Base-by-base conservation (phyloP, 2,113 vertebrate genomes). In the Macquaria ambigua region DNA sequence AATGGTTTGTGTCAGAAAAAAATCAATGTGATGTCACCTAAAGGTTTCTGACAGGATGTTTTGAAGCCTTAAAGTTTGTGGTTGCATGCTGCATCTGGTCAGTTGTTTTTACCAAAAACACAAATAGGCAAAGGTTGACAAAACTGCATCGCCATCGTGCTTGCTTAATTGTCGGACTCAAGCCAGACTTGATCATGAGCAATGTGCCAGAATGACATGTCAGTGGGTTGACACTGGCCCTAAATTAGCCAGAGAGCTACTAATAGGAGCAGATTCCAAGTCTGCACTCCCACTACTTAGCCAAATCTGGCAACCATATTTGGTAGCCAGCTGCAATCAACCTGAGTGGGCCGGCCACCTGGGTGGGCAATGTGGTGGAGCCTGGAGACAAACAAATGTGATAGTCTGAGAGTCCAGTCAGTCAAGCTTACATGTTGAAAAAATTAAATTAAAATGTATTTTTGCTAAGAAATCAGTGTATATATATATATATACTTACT, bases 11-110 rank as follows among this genome's bases (percentile, higher is more conserved):
- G 25, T 56, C 28, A 52, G 46, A 53, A 69, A 75, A 31, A 78
- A 52, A n/a, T 6, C 11, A 23, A 67, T 23, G 11, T 62, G 34
- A 56, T 21, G 28, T 28, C 37, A 46, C 61, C 5, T 58, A 50
- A 20, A 53, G 59, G 21, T 34, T 72, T 77, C 66, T 46, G 46
- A 71, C n/a, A 64, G 10, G 61, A 77, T 25, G 56, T 28, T 55
- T 52, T 71, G 18, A 76, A 66, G 28, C 20, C 23, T 53, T 28
- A 28, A 69, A 11, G 16, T 28, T 11, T 41, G 52, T 39, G 18
- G 20, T 23, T 55, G 6, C 21, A 41, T 5, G 39, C 23, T 39
- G 25, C 6, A 18, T 68, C 31, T 61, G 41, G 11, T 68, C 34
- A 31, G 34, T 6, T 52, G 11, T 34, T 50, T 6, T 18, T 9